These are phyloP conservation scores for Numenius phaeopus DNA, from an alignment of 2,797 vertebrate species.

Conservation along the genomic window DNA sequence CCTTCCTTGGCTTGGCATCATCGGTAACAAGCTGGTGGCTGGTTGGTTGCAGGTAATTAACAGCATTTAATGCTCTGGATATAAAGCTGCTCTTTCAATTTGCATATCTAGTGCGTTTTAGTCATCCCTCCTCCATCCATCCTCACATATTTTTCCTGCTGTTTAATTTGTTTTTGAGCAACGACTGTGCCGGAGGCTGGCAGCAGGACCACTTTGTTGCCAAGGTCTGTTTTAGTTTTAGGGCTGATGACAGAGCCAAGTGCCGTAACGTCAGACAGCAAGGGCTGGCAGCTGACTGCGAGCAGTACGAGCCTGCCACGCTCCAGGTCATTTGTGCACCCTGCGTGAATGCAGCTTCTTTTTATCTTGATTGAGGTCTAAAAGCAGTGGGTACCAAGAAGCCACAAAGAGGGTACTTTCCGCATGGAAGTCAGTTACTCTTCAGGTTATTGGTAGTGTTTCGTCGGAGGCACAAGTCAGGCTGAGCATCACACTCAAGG, in stretches of 20 bases:
- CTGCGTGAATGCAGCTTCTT: not conserved
- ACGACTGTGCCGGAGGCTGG: conserved; percentile 5
- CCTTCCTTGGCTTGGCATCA: not conserved
- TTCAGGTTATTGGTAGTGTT: not conserved
- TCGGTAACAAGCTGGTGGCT: not conserved
- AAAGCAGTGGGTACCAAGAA: not conserved
- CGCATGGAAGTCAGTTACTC: not conserved
- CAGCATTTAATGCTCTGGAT: not conserved
- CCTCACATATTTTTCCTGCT: conserved; percentile 45
- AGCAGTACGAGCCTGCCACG: not conserved
- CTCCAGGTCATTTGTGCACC: not conserved
- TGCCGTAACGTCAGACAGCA: not conserved
- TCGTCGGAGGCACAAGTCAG: not conserved
- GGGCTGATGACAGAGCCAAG: conserved; percentile 6
- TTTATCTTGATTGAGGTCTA: not conserved
- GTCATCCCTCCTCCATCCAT: not conserved
- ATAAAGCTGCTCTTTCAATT: conserved; percentile 21
- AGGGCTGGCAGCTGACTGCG: not conserved
- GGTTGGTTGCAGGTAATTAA: conserved; percentile 1
- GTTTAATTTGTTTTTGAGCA: conserved; percentile 51
- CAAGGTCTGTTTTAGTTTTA: conserved; percentile 18
- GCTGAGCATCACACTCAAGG: not conserved
- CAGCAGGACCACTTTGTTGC: conserved; percentile 19
- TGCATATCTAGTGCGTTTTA: not conserved
- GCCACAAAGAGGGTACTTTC: not conserved